A percentile compares a stretch with the other conserved stretches of the same genome.
Conservation (phyloP, 2,888 invertebrate genomes). For the Machimus rusticus region DNA sequence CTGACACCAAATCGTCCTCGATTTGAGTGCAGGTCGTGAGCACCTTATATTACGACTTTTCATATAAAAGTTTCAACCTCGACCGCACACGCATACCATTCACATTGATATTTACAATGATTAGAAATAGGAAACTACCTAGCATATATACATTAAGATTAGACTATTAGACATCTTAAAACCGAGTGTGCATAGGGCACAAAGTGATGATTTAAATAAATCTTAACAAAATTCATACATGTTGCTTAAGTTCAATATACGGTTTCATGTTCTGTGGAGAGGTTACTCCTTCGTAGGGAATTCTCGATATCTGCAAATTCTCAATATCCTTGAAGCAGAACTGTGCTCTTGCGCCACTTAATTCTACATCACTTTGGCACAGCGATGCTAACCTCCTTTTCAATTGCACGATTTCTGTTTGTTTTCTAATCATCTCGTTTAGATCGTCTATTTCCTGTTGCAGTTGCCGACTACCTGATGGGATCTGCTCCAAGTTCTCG, state of each 20-base stretch:
- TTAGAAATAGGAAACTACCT: background rate
- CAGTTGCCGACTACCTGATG: too few species aligned
- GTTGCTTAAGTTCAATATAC: background rate
- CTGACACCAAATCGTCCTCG: background rate
- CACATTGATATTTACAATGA: background rate
- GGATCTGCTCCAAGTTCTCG: too few species aligned
- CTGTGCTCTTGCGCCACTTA: too few species aligned
- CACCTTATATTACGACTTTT: background rate
- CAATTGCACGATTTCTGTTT: too few species aligned
- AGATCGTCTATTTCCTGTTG: too few species aligned
- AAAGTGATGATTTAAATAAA: background rate
- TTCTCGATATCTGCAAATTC: background rate
- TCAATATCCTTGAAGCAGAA: background rate
- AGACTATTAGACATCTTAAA: background rate
- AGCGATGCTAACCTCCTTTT: too few species aligned
- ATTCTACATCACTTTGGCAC: too few species aligned
- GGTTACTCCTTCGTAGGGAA: background rate
- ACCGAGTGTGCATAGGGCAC: background rate
- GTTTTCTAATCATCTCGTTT: too few species aligned
- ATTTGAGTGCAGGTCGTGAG: background rate
- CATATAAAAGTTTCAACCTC: background rate
- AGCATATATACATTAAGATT: background rate
- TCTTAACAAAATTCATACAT: background rate
- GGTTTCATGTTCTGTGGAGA: slow-evolving; percentile 20
- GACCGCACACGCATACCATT: background rate